A percentile compares a stretch with the other conserved stretches of the same genome.
Conservation (phyloP, 2,888 invertebrate genomes). For the Caenorhabditis doughertyi region DNA sequence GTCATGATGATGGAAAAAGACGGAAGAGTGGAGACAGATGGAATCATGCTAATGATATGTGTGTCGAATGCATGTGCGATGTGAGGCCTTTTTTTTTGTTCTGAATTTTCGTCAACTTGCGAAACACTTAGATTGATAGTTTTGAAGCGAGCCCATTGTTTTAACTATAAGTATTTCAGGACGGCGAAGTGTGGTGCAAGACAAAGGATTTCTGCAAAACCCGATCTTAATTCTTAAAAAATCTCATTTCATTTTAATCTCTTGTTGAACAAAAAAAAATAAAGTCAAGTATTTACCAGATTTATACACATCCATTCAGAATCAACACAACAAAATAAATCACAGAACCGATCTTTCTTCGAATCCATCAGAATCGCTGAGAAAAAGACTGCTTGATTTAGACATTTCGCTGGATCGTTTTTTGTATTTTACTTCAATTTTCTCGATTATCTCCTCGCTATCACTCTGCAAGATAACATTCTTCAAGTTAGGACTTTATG, state of each 20-base stretch:
- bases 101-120: too few relatives aligned
- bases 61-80: constrained; percentile 75
- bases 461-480: constrained; percentile 23
- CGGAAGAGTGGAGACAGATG: constrained; percentile 66
- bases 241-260: constrained; percentile 2
- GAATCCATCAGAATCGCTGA: constrained; percentile 54
- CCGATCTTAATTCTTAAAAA: constrained; percentile 1
- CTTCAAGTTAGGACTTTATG: not conserved
- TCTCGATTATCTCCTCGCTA: constrained; percentile 2
- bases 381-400: constrained; percentile 39
- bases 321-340: not conserved
- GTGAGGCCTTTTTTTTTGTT: constrained; percentile 55
- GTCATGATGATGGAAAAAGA: constrained; percentile 55
- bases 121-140: too few relatives aligned
- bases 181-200: constrained; percentile 69
- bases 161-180: too few relatives aligned
- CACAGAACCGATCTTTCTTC: constrained; percentile 43
- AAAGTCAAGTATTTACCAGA: not conserved
- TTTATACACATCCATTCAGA: constrained; percentile 9
- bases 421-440: not conserved
- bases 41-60: constrained; percentile 67
- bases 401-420: constrained; percentile 25
- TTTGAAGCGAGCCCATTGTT: not conserved
- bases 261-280: constrained; percentile 4
- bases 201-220: constrained; percentile 42